Evolutionary conservation across 2,888 invertebrate species (phyloP).

Genomic region (Matsumyia berberina): DNA sequence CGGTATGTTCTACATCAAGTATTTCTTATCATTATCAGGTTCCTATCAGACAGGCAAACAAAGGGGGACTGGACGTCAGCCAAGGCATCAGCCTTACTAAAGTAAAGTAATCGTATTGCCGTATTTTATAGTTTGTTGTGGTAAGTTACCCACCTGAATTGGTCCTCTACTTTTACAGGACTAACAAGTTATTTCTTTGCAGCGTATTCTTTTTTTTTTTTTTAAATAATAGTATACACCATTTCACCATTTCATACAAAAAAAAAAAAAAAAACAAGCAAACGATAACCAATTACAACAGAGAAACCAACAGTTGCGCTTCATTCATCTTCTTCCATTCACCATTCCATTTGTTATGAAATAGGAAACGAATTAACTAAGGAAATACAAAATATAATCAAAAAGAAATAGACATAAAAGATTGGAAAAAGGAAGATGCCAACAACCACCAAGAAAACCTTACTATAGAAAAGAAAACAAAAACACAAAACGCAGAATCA

Average conservation of each 20-base stretch:
- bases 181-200: constrained; percentile 12
- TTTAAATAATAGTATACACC: constrained; percentile 65
- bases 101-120: constrained; percentile 68
- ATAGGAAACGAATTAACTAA: constrained; percentile 69
- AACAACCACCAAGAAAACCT: constrained; percentile 76
- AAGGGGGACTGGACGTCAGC: constrained; percentile 92
- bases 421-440: constrained; percentile 67
- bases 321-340: constrained; percentile 75
- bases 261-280: constrained; percentile 48
- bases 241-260: constrained; percentile 72
- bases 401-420: constrained; percentile 45
- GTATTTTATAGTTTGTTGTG: constrained; percentile 76
- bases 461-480: constrained; percentile 63
- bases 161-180: not conserved
- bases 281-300: constrained; percentile 52
- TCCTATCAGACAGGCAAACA: constrained; percentile 92
- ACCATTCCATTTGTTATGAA: constrained; percentile 76
- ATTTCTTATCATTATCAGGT: constrained; percentile 60
- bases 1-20: constrained; percentile 4
- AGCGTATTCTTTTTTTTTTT: constrained; percentile 72
- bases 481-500: constrained; percentile 48
- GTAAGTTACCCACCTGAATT: constrained; percentile 29
- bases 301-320: constrained; percentile 65
- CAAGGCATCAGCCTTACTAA: constrained; percentile 95
- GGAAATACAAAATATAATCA: constrained; percentile 66